Evolutionary conservation across 2,797 vertebrate species (phyloP).

Genomic region (Acipenser transmontanus): DNA sequence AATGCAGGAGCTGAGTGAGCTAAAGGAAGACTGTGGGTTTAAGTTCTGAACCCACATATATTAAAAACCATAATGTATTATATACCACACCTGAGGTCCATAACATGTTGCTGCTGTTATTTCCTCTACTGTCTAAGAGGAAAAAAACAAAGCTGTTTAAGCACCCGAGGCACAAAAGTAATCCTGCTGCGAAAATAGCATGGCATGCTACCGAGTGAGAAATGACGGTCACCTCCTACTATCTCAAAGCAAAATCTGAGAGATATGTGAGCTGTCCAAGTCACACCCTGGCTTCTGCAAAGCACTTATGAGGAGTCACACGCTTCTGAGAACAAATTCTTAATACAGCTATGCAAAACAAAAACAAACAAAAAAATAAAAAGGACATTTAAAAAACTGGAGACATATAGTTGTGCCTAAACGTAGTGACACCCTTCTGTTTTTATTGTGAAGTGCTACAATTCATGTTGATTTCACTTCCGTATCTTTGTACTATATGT

Average conservation of each 20-base stretch:
- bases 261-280: not conserved
- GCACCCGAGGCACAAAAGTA: not conserved
- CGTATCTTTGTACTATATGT: no score
- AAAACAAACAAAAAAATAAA: no score
- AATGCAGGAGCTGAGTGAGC: no score
- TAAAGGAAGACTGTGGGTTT: no score
- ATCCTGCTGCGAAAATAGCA: constrained; percentile 1
- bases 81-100: not conserved
- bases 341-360: no score
- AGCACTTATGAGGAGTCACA: not conserved
- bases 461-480: no score
- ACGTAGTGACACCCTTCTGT: no score
- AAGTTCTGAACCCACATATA: no score
- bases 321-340: not conserved
- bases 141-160: not conserved
- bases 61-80: no score
- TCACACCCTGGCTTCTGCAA: not conserved
- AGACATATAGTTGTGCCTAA: no score
- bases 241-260: not conserved
- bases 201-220: not conserved
- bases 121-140: not conserved
- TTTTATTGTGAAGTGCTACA: no score
- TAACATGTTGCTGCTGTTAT: not conserved
- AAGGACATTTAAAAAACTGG: no score
- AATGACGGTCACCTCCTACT: constrained; percentile 2